These are phyloP conservation scores for Lepidocyrtoides sp. DNA, from an alignment of 2,888 invertebrate genomes.

Conservation along the genomic window DNA sequence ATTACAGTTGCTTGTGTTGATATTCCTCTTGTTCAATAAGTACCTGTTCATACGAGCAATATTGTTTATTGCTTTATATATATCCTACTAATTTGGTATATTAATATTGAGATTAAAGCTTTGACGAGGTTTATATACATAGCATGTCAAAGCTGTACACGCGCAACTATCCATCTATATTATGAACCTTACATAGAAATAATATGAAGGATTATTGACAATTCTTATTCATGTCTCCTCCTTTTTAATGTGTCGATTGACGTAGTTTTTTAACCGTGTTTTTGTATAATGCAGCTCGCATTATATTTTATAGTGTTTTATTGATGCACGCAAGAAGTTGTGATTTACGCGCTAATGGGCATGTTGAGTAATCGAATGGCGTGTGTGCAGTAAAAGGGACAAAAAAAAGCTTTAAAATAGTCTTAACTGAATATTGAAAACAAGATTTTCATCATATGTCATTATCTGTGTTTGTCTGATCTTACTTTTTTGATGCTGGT, in stretches of 20 bases:
- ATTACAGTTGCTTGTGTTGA: background rate
- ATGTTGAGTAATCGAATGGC: background rate
- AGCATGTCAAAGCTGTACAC: too few species aligned
- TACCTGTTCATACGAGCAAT: conserved; percentile 26
- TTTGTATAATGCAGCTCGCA: too few species aligned
- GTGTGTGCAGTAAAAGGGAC: background rate
- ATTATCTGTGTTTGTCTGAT: background rate
- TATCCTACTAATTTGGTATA: background rate
- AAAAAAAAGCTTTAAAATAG: background rate
- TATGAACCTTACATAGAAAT: too few species aligned
- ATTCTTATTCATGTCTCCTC: too few species aligned
- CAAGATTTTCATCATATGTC: too few species aligned
- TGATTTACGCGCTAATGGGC: conserved; percentile 36
- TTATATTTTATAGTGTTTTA: too few species aligned
- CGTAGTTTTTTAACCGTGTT: too few species aligned
- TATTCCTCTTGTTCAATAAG: background rate
- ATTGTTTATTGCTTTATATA: conserved; percentile 47
- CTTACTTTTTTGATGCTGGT: background rate
- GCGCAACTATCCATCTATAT: too few species aligned
- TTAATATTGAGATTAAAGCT: conserved; percentile 13
- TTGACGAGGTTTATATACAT: too few species aligned
- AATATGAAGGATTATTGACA: too few species aligned
- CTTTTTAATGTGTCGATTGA: too few species aligned
- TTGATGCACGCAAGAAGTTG: conserved; percentile 16
- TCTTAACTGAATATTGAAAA: background rate